Conservation (phyloP, 2,113 vertebrate species). For the Grantiella picta region DNA sequence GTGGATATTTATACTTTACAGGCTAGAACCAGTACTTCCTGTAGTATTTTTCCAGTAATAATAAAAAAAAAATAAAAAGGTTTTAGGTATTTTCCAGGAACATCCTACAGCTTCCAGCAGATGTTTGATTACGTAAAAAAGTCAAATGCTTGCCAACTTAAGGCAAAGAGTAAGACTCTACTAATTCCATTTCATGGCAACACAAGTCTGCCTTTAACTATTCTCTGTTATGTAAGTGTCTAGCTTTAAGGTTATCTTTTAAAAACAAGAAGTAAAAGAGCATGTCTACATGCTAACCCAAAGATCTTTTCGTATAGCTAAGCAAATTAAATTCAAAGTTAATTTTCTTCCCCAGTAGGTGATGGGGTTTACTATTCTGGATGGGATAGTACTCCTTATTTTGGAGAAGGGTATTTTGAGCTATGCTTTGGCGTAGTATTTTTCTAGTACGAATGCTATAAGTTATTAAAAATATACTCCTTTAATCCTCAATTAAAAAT, state of each 20-base stretch:
- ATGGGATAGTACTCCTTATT: not conserved
- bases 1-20: slow-evolving; percentile 16
- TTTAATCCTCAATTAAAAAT: slow-evolving; percentile 24
- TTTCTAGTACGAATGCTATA: not conserved
- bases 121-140: not conserved
- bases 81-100: slow-evolving; percentile 14
- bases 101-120: not conserved
- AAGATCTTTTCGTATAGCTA: not conserved
- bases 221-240: not conserved
- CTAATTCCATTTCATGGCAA: not conserved
- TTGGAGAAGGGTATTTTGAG: slow-evolving; percentile 44
- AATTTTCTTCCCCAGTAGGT: not conserved
- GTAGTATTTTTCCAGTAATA: slow-evolving; percentile 29
- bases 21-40: not conserved
- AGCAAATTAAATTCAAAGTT: not conserved
- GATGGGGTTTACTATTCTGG: not conserved
- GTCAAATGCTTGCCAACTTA: not conserved
- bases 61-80: not conserved
- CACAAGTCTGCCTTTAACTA: not conserved
- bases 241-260: not conserved
- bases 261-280: slow-evolving; percentile 21
- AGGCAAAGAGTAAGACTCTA: not conserved
- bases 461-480: not conserved
- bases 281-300: not conserved
- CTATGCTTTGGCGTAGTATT: slow-evolving; percentile 2